Evolutionary conservation across 2,797 vertebrate species (phyloP), one percentile per base, ranked within the genome.

Genomic region (Danio kyathit): DNA sequence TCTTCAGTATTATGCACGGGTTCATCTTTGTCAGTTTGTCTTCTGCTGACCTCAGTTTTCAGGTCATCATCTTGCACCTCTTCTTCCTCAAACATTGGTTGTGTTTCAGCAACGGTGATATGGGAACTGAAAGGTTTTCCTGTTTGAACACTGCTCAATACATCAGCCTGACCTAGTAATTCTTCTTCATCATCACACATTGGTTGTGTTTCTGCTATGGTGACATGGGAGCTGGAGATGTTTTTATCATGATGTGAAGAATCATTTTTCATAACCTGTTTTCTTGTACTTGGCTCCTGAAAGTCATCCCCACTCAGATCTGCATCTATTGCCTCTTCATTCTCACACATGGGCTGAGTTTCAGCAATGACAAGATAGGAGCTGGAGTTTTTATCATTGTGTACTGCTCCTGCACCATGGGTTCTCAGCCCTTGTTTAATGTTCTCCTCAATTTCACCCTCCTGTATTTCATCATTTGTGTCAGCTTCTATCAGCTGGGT

Each of bases 331-430:
- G 52, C 40, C 8, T 48, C 56, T 38, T 60, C 72, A n/a, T 60
- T 78, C 57, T 85, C 64, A 82, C 48, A 71, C 74, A 89, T 82
- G n/a, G 84, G 88, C 78, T 89, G 89, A 61, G 89, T 92, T 86
- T 93, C 87, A 70, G 88, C 86, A 76, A 54, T 46, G 65, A 76
- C 44, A n/a, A 84, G 21, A 43, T 70, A 51, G 61, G 80, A 80
- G 10, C 74, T 69, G 3, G 70, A 38, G 2, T 63, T 51, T 60
- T 76, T 8, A 9, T 72, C 48, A 16, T 82, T 81, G 43, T 65
- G 49, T 78, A 65, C 76, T 7, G 5, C 43, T 7, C 5, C 29
- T 38, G 7, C 48, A 56, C 21, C 19, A 80, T 11, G 0, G 12
- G 6, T 16, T 51, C 0, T 56, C 17, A 38, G 17, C 21, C 40